Evolutionary conservation across 2,797 vertebrate species (phyloP), one percentile per base, ranked within the genome.

Genomic region (Rhynchotus rufescens): DNA sequence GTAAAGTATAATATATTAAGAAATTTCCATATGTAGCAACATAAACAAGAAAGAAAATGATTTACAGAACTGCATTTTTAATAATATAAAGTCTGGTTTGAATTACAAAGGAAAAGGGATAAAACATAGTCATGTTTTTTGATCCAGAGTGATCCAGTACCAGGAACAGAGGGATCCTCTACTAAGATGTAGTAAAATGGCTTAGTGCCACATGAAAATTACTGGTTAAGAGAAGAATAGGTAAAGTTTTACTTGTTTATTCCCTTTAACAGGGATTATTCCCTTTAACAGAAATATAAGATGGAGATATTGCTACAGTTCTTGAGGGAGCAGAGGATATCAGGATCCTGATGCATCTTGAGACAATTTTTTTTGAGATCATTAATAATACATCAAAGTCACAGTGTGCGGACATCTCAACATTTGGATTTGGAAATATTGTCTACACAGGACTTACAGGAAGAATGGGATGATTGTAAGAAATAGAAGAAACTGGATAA

Each of bases 391-490:
- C 0, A 4, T 25, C n/a, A 78, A 59, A n/a, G 54, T 56, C 54
- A 56, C 59, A 89, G 40, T 62, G 78, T 0, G 9, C 36, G 9
- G 15, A 66, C 42, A 32, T 65, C 83, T 10, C 80, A 60, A 10
- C 67, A 44, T 88, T 92, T 85, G 89, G 80, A 44, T 88, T 92
- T 85, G 89, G 80, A 93, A 93, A 80, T 62, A 38, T 25, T 32
- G 80, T 59, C 88, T 72, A 9, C 51, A 40, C 36, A 51, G 42
- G 59, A 57, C 60, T 65, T 59, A 47, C 74, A 81, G 80, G 91
- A 94, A 93, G 38, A 47, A 5, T 47, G 12, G 51, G 22, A 2
- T 17, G 80, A 44, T 47, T 51, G 28, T 22, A 15, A 84, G 51
- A 44, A 91, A 88, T 44, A 80, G 92, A 89, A 85, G 71, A 49